Evolutionary conservation across 2,797 vertebrate species (phyloP).

Genomic region (Sphenodon punctatus): DNA sequence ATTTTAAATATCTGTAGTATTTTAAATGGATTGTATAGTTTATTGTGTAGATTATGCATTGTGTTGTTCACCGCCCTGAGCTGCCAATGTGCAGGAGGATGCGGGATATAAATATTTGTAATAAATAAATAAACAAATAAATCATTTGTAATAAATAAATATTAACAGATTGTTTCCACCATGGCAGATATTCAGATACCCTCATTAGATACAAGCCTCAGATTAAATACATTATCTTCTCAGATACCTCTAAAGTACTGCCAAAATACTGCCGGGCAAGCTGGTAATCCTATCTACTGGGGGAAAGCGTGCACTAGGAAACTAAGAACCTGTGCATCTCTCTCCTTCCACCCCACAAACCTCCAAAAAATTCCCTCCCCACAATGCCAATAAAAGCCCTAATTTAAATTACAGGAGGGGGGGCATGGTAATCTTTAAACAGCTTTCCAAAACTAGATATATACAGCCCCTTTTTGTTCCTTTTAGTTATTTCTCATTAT

Average conservation of each 20-base stretch:
- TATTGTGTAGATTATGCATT: too few species aligned
- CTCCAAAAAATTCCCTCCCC: too few species aligned
- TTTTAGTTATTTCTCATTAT: background rate
- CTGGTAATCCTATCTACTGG: background rate
- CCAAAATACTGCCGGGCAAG: background rate
- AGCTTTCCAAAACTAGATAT: background rate
- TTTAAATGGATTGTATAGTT: too few species aligned
- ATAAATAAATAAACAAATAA: too few species aligned
- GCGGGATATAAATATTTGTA: too few species aligned
- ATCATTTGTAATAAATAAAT: too few species aligned
- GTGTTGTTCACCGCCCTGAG: too few species aligned
- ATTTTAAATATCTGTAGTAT: background rate
- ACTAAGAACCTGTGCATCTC: too few species aligned
- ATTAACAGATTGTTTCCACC: background rate
- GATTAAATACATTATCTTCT: constrained; percentile 8
- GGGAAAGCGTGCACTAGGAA: background rate
- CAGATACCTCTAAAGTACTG: background rate
- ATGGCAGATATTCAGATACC: background rate
- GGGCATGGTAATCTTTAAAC: background rate
- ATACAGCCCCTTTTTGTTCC: background rate
- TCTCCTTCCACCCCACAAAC: too few species aligned
- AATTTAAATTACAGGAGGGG: background rate
- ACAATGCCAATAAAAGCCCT: background rate
- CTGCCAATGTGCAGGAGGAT: too few species aligned
- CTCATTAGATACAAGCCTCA: background rate